phyloP scores from a whole-genome alignment of 92 coral and sea anemone species.

The Phenganax subtilis region DNA sequence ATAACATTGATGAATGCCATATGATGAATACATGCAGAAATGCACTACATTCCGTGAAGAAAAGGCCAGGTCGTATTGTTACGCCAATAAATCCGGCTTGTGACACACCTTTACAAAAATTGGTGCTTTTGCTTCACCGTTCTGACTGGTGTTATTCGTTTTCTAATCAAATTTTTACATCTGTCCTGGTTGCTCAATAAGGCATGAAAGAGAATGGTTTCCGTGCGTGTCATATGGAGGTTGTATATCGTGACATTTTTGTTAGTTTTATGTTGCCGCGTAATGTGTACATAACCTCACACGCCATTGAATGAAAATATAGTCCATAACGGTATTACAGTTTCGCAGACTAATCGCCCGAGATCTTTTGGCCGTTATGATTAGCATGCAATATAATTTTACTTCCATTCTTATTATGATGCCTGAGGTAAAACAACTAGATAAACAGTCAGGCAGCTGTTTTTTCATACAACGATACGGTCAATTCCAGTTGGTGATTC shows the following conservation, averaged over 20 bases:
- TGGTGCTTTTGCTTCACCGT: no score
- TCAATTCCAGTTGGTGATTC: not conserved
- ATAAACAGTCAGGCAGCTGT: slow-evolving; percentile 1
- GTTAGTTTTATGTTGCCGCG: slow-evolving; percentile 23
- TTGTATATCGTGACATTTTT: slow-evolving; percentile 30
- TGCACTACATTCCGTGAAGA: no score
- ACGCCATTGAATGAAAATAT: slow-evolving; percentile 27
- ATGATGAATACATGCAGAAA: no score
- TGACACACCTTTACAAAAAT: no score
- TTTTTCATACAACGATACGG: not conserved
- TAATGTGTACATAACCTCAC: slow-evolving; percentile 26
- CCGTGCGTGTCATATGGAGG: slow-evolving; percentile 41
- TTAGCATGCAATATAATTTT: slow-evolving; percentile 18
- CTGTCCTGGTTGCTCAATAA: slow-evolving; percentile 33
- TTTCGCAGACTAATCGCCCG: slow-evolving; percentile 11
- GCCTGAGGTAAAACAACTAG: not conserved
- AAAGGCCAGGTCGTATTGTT: no score
- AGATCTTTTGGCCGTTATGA: slow-evolving; percentile 3
- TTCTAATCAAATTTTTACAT: slow-evolving; percentile 5
- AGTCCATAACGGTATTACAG: slow-evolving; percentile 36
- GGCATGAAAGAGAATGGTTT: slow-evolving; percentile 20
- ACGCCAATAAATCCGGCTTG: no score
- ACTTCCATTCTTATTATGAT: slow-evolving; percentile 7
- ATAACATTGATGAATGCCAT: no score
- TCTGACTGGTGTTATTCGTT: not conserved